Evolutionary conservation across 1,140 invertebrate species (phyloP).

Genomic region (Luehdorfia chinensis): DNA sequence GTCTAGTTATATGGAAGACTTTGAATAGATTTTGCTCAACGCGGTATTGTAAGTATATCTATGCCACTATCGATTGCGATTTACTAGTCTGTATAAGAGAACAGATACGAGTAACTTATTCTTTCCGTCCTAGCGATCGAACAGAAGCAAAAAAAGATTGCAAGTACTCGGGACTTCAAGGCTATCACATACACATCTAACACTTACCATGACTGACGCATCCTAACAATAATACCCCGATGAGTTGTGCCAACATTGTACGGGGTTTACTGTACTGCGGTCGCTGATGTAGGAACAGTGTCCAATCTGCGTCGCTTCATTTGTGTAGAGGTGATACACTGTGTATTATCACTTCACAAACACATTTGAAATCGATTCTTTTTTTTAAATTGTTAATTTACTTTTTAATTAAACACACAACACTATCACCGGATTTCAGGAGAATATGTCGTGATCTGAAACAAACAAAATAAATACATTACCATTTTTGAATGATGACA

Average conservation of each 20-base stretch:
- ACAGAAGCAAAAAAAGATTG: no score
- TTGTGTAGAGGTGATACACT: constrained; percentile 34
- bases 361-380: constrained; percentile 26
- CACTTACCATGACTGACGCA: constrained; percentile 48
- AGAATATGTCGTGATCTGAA: constrained; percentile 28
- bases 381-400: constrained; percentile 3
- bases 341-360: constrained; percentile 42
- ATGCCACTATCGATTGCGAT: no score
- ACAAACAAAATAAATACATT: constrained; percentile 31
- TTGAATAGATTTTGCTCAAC: no score
- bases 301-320: constrained; percentile 52
- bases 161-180: no score
- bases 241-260: constrained; percentile 31
- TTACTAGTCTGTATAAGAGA: no score
- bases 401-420: constrained; percentile 6
- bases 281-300: constrained; percentile 20
- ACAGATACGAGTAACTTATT: no score
- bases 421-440: background rate
- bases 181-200: no score
- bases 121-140: no score
- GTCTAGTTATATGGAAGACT: no score
- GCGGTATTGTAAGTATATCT: no score
- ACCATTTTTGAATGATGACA: no score
- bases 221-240: constrained; percentile 40
- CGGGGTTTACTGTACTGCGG: constrained; percentile 39